Conservation (phyloP, 1,140 invertebrate genomes). For the Drosophila nebulosa region DNA sequence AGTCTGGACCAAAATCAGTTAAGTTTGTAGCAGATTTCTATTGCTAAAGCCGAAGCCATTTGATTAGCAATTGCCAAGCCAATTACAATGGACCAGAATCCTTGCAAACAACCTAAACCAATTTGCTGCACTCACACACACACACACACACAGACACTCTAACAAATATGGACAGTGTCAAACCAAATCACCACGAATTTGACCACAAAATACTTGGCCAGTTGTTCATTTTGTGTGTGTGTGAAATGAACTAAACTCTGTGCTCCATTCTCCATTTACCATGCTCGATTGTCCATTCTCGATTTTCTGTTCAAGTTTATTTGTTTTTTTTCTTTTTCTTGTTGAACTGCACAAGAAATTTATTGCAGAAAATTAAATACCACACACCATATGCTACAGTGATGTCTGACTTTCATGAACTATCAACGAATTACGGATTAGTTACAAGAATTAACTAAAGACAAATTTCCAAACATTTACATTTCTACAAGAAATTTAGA, state of each 20-base stretch:
- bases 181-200: constrained; percentile 36
- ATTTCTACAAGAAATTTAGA: no score
- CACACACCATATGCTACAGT: constrained; percentile 22
- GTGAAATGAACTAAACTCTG: constrained; percentile 20
- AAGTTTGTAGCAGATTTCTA: constrained; percentile 17
- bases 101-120: constrained; percentile 44
- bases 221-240: constrained; percentile 53
- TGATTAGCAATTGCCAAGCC: constrained; percentile 49
- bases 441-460: no score
- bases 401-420: neutral
- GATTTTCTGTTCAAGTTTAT: constrained; percentile 24
- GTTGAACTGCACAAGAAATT: constrained; percentile 36
- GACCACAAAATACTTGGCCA: constrained; percentile 60
- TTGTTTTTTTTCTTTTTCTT: constrained; percentile 33
- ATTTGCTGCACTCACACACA: constrained; percentile 40
- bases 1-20: neutral
- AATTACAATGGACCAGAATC: constrained; percentile 44
- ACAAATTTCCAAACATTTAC: no score
- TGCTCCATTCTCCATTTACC: constrained; percentile 1
- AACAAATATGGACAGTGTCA: constrained; percentile 32
- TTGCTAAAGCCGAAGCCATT: constrained; percentile 31
- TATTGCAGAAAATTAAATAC: constrained; percentile 70
- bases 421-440: no score
- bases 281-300: neutral
- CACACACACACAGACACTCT: neutral